Percentiles rank a stretch among this genome's conserved stretches.
Evolutionary conservation across 2,888 invertebrate species (phyloP).

Genomic region (Punctoribates punctum): DNA sequence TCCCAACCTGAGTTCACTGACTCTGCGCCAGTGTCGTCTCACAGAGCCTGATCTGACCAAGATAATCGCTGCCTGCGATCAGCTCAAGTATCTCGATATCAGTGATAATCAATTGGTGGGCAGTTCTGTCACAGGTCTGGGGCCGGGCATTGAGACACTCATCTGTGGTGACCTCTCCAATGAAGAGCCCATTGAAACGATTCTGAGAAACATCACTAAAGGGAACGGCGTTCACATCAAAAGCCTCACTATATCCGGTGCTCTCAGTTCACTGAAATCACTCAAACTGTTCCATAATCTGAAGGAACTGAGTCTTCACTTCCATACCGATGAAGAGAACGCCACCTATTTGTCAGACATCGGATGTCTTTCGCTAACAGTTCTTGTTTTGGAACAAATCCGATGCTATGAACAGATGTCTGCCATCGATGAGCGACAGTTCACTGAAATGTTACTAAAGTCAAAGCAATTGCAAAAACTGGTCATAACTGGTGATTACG

Average conservation of each 20-base stretch:
- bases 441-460: slow-evolving; percentile 29
- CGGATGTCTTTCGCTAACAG: slow-evolving; percentile 28
- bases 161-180: slow-evolving; percentile 38
- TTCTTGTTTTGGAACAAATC: slow-evolving; percentile 41
- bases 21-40: slow-evolving; percentile 38
- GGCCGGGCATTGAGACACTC: slow-evolving; percentile 26
- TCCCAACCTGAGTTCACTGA: slow-evolving; percentile 36
- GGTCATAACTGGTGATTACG: slow-evolving; percentile 40
- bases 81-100: slow-evolving; percentile 33
- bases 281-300: slow-evolving; percentile 15
- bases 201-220: slow-evolving; percentile 11
- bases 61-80: slow-evolving; percentile 18
- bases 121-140: slow-evolving; percentile 6
- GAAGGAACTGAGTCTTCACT: slow-evolving; percentile 19
- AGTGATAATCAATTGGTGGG: slow-evolving; percentile 28
- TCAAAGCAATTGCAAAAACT: slow-evolving; percentile 32
- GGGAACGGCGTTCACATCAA: slow-evolving; percentile 34
- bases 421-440: slow-evolving; percentile 35
- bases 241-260: slow-evolving; percentile 28
- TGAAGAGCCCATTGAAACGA: slow-evolving; percentile 36
- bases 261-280: slow-evolving; percentile 14
- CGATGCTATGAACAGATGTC: slow-evolving; percentile 37
- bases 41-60: slow-evolving; percentile 27
- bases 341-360: slow-evolving; percentile 39
- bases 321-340: slow-evolving; percentile 38